Conservation (phyloP, 2,888 invertebrate genomes). For the Molorchus minor region DNA sequence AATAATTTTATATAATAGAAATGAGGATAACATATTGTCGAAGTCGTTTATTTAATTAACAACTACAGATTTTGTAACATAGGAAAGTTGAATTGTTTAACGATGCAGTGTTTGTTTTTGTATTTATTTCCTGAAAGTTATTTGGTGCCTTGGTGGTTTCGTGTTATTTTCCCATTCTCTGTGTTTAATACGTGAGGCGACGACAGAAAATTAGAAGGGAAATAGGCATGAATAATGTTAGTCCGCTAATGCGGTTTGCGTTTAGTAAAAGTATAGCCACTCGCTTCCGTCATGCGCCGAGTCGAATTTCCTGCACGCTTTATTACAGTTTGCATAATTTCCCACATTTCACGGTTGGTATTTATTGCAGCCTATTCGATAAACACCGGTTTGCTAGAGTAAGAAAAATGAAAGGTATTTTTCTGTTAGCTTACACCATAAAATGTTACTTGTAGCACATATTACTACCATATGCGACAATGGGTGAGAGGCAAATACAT, state of each 20-base stretch:
- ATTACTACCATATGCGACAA: no score
- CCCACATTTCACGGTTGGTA: constrained; percentile 4
- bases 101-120: not conserved
- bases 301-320: constrained; percentile 12
- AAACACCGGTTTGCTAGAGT: constrained; percentile 9
- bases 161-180: not conserved
- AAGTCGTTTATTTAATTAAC: no score
- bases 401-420: no score
- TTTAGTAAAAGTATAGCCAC: constrained; percentile 15
- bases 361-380: not conserved
- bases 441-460: no score
- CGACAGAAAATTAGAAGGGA: constrained; percentile 19
- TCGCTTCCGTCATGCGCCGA: constrained; percentile 10
- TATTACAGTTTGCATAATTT: constrained; percentile 21
- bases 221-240: constrained; percentile 18
- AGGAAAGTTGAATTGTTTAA: no score
- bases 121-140: not conserved
- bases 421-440: no score
- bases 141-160: not conserved
- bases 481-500: no score
- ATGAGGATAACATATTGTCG: no score
- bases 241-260: constrained; percentile 14
- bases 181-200: constrained; percentile 15
- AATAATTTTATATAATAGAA: no score
- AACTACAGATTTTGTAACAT: no score